Evolutionary conservation across 2,797 vertebrate genomes (phyloP).

Genomic region (Echeneis naucrates): DNA sequence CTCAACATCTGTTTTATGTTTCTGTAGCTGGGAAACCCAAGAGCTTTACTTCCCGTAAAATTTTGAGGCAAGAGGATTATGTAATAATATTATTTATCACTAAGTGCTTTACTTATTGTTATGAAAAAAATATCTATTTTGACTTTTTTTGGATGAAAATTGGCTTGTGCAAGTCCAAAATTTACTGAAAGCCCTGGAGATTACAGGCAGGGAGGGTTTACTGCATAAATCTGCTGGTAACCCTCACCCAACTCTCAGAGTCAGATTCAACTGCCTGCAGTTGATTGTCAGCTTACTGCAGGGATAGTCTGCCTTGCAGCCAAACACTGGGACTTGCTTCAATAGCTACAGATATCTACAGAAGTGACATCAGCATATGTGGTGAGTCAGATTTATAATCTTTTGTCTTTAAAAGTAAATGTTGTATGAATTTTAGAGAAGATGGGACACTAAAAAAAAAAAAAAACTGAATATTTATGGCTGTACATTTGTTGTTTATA

Average conservation of each 20-base stretch:
- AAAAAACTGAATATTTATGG: too few relatives aligned
- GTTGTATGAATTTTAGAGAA: too few relatives aligned
- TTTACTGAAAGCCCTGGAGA: background rate
- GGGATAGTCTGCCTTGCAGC: background rate
- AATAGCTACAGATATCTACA: background rate
- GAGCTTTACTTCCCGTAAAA: slow-evolving; percentile 58
- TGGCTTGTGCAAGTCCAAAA: slow-evolving; percentile 11
- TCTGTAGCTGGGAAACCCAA: slow-evolving; percentile 57
- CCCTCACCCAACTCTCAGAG: background rate
- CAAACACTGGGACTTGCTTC: background rate
- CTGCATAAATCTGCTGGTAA: slow-evolving; percentile 15
- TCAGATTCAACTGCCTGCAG: slow-evolving; percentile 35
- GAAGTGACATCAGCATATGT: slow-evolving; percentile 4
- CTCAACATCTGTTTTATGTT: slow-evolving; percentile 70
- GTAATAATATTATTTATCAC: slow-evolving; percentile 21
- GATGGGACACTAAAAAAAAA: too few relatives aligned
- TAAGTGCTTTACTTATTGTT: background rate
- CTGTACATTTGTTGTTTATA: too few relatives aligned
- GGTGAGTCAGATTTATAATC: slow-evolving; percentile 48
- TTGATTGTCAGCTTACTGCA: background rate
- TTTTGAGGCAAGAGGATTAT: slow-evolving; percentile 8
- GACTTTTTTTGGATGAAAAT: slow-evolving; percentile 7
- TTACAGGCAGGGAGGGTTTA: slow-evolving; percentile 14
- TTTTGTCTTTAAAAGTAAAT: background rate
- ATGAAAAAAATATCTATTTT: background rate